These are phyloP conservation scores for Cryptotermes secundus DNA, from an alignment of 1,140 invertebrate genomes.

Conservation along the genomic window DNA sequence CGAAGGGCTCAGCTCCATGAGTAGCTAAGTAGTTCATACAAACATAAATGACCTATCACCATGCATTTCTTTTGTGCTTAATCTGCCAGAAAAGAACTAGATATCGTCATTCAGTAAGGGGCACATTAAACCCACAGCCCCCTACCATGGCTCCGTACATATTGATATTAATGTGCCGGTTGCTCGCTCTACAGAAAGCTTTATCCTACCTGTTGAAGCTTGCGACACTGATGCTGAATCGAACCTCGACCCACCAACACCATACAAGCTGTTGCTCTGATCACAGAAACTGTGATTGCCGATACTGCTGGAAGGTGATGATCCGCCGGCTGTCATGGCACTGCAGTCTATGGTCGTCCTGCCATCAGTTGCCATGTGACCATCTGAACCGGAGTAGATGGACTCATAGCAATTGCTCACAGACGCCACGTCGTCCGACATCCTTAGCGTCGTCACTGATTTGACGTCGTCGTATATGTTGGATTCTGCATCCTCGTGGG, in stretches of 20 bases:
- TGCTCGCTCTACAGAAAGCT: not conserved
- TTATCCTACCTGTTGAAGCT: constrained; percentile 38
- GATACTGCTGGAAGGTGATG: not conserved
- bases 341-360: not conserved
- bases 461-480: constrained; percentile 26
- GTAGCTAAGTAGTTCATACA: no score
- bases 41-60: no score
- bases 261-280: constrained; percentile 42
- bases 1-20: no score
- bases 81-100: no score
- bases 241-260: constrained; percentile 25
- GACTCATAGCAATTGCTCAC: constrained; percentile 33
- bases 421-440: not conserved
- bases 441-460: not conserved
- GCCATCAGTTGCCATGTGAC: not conserved
- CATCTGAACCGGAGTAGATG: not conserved
- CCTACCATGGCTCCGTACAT: no score
- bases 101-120: no score
- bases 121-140: no score
- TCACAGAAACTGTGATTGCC: constrained; percentile 37
- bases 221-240: constrained; percentile 34
- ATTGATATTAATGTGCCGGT: not conserved
- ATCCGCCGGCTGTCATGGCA: not conserved
- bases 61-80: no score
- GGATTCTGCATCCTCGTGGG: constrained; percentile 21